These are phyloP conservation scores for Dolichopus griseipennis DNA, from an alignment of 2,888 invertebrate species.

Conservation along the genomic window DNA sequence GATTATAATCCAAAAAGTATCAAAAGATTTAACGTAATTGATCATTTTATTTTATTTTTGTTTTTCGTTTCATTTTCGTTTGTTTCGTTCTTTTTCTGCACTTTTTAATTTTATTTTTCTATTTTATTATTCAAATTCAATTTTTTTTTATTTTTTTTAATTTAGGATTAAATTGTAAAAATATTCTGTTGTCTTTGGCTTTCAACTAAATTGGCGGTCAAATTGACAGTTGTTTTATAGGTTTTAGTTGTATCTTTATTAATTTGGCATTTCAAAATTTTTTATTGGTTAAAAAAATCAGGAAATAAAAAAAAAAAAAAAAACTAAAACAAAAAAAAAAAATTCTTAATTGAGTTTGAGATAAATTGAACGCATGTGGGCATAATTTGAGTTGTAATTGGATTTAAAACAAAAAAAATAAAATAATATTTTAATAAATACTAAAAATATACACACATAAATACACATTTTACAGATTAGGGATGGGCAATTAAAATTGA, in stretches of 20 bases:
- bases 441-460: not conserved
- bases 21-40: conserved; percentile 7
- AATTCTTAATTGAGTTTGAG: not conserved
- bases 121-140: not conserved
- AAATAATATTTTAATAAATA: not conserved
- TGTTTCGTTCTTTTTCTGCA: too few species aligned
- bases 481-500: not conserved
- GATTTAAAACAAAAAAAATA: not conserved
- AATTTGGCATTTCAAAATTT: not conserved
- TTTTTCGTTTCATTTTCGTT: too few species aligned
- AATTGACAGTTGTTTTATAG: not conserved
- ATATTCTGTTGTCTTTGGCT: not conserved
- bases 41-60: not conserved
- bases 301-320: not conserved
- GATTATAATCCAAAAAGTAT: not conserved
- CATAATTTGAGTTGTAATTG: not conserved
- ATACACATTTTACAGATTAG: not conserved
- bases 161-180: not conserved
- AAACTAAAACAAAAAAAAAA: not conserved
- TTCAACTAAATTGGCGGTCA: not conserved
- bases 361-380: conserved; percentile 6
- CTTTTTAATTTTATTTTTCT: not conserved
- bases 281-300: not conserved
- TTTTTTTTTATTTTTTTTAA: not conserved
- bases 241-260: not conserved